Evolutionary conservation across 2,888 invertebrate species (phyloP).

Genomic region (Anodontia alba): DNA sequence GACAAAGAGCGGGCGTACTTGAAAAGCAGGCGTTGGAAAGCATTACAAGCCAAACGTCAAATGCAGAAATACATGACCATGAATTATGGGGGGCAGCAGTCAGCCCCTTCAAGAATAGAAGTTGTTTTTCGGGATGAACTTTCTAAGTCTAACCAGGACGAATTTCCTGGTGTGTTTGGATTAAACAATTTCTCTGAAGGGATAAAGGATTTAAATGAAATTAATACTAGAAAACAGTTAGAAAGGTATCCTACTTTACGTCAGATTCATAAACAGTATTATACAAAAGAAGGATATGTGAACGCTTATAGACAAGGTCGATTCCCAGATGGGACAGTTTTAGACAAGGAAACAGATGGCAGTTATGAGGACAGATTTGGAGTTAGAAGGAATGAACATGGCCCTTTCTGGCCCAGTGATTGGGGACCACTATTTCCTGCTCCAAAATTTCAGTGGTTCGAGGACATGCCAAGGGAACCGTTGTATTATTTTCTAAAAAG

Average conservation of each 20-base stretch:
- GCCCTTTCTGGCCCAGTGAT: slow-evolving; percentile 84
- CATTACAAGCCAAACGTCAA: slow-evolving; percentile 71
- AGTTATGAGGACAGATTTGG: slow-evolving; percentile 81
- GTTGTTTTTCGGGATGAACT: slow-evolving; percentile 74
- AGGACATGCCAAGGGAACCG: slow-evolving; percentile 68
- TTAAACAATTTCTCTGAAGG: slow-evolving; percentile 74
- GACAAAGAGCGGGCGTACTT: slow-evolving; percentile 74
- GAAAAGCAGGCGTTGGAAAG: slow-evolving; percentile 73
- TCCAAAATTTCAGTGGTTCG: slow-evolving; percentile 74
- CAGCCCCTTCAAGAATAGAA: slow-evolving; percentile 63
- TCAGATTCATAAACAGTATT: slow-evolving; percentile 72
- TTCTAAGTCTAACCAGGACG: slow-evolving; percentile 77
- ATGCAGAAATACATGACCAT: slow-evolving; percentile 68
- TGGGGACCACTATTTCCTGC: slow-evolving; percentile 81
- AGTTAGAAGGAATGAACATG: slow-evolving; percentile 78
- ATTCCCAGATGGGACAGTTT: slow-evolving; percentile 76
- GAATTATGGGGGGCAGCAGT: slow-evolving; percentile 58
- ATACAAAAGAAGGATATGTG: slow-evolving; percentile 79
- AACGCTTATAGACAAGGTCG: slow-evolving; percentile 75
- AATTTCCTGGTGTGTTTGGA: slow-evolving; percentile 77
- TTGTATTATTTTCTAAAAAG: slow-evolving; percentile 71
- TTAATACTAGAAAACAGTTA: slow-evolving; percentile 64
- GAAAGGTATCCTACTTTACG: slow-evolving; percentile 65
- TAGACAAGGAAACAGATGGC: slow-evolving; percentile 69
- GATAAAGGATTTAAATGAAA: slow-evolving; percentile 71